A percentile compares a stretch with the other conserved stretches of the same genome.
Evolutionary conservation across 2,888 invertebrate species (phyloP).

Genomic region (Euphydryas editha): DNA sequence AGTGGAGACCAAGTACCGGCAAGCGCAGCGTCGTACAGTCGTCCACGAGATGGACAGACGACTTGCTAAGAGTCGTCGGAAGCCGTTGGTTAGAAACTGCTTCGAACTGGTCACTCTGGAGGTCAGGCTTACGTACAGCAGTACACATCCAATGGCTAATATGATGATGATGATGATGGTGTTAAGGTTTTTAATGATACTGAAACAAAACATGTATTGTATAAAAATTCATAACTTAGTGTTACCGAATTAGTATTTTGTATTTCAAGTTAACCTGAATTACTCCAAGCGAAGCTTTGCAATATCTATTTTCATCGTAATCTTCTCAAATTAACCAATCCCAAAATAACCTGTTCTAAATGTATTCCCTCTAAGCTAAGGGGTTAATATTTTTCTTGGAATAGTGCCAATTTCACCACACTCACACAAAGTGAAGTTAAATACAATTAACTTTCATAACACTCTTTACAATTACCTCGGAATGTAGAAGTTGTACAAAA

Average conservation of each 20-base stretch:
- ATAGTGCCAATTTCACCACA: slow-evolving; percentile 37
- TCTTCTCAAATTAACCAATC: slow-evolving; percentile 35
- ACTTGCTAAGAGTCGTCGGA: too few species aligned
- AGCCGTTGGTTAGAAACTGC: too few species aligned
- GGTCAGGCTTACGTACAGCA: too few species aligned
- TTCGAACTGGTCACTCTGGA: too few species aligned
- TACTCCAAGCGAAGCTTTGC: slow-evolving; percentile 15
- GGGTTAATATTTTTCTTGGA: slow-evolving; percentile 39
- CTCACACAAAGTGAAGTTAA: slow-evolving; percentile 33
- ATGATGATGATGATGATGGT: too few species aligned
- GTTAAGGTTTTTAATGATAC: too few species aligned
- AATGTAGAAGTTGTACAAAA: slow-evolving; percentile 32
- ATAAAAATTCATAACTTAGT: slow-evolving; percentile 20
- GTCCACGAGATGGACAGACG: too few species aligned
- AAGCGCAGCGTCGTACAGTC: too few species aligned
- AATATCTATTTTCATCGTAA: slow-evolving; percentile 36
- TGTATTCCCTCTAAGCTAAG: slow-evolving; percentile 33
- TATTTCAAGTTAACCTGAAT: slow-evolving; percentile 23
- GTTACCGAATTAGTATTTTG: slow-evolving; percentile 19
- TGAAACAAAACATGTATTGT: too few species aligned
- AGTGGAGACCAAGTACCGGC: too few species aligned
- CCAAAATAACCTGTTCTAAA: slow-evolving; percentile 33
- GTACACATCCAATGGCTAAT: too few species aligned
- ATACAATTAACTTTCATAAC: slow-evolving; percentile 41
- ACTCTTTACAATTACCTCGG: slow-evolving; percentile 38